Percentiles rank a stretch among this genome's conserved stretches.
phyloP scores from a whole-genome alignment of 2,888 invertebrate species.

The Dryadula phaetusa region DNA sequence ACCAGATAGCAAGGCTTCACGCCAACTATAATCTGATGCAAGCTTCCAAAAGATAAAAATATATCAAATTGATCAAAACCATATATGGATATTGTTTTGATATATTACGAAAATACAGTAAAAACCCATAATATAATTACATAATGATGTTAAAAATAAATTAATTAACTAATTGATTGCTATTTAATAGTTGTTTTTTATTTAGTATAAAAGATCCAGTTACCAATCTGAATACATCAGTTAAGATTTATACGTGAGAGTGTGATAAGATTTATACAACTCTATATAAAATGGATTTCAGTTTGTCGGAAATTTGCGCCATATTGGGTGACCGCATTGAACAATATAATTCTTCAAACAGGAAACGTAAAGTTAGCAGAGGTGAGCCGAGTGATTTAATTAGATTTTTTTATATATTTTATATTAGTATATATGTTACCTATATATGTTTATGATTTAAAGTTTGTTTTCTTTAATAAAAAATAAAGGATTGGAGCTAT shows the following conservation, averaged over 20 bases:
- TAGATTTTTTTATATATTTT: too few relatives aligned
- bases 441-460: too few relatives aligned
- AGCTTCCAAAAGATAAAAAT: too few relatives aligned
- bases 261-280: neutral
- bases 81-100: too few relatives aligned
- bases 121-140: neutral
- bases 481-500: too few relatives aligned
- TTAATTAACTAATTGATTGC: neutral
- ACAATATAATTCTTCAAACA: conserved; percentile 29
- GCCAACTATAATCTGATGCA: too few relatives aligned
- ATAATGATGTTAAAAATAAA: neutral
- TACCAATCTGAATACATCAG: neutral
- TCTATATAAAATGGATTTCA: conserved; percentile 37
- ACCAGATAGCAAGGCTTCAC: too few relatives aligned
- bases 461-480: too few relatives aligned
- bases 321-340: conserved; percentile 41
- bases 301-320: conserved; percentile 42
- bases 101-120: neutral
- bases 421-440: too few relatives aligned
- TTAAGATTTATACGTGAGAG: neutral
- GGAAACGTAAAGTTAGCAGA: conserved; percentile 29
- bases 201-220: conserved; percentile 1
- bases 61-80: too few relatives aligned
- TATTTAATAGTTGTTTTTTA: neutral
- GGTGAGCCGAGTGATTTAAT: conserved; percentile 10